Percentiles rank a stretch among this genome's conserved stretches.
phyloP scores from a whole-genome alignment of 2,888 invertebrate genomes.

The Pammene fasciana region DNA sequence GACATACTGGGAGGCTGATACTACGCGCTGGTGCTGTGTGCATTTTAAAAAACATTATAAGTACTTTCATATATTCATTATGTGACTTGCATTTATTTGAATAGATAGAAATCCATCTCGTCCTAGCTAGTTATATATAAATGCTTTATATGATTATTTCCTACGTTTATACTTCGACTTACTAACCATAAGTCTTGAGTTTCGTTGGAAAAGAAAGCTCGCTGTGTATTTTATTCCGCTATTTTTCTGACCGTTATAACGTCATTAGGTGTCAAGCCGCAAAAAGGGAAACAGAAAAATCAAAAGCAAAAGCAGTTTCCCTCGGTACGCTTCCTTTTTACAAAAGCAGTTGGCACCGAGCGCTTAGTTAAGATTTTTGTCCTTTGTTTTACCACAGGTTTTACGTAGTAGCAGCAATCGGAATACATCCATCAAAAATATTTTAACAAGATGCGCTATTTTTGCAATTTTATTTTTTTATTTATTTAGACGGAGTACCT shows the following conservation, averaged over 20 bases:
- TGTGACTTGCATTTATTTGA: too few relatives aligned
- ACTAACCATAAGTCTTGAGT: not conserved
- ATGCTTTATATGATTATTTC: too few relatives aligned
- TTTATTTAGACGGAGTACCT: too few relatives aligned
- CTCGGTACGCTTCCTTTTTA: conserved; percentile 54
- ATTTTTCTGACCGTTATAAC: conserved; percentile 12
- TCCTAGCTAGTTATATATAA: too few relatives aligned
- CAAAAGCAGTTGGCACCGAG: conserved; percentile 50
- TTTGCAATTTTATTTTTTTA: too few relatives aligned
- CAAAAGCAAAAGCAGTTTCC: conserved; percentile 48
- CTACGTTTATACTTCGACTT: too few relatives aligned
- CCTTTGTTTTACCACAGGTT: too few relatives aligned
- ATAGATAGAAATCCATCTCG: too few relatives aligned
- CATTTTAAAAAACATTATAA: too few relatives aligned
- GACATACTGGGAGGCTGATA: too few relatives aligned
- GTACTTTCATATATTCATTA: too few relatives aligned
- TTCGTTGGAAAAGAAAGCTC: not conserved
- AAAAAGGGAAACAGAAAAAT: conserved; percentile 32
- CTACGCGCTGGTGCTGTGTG: too few relatives aligned
- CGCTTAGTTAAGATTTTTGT: conserved; percentile 52
- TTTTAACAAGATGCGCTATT: not conserved
- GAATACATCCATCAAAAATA: conserved; percentile 16
- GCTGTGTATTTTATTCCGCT: conserved; percentile 1
- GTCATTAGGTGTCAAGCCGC: conserved; percentile 18
- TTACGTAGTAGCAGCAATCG: conserved; percentile 22